phyloP scores from a whole-genome alignment of 2,888 invertebrate genomes.

The Himalopsyche tibetana region DNA sequence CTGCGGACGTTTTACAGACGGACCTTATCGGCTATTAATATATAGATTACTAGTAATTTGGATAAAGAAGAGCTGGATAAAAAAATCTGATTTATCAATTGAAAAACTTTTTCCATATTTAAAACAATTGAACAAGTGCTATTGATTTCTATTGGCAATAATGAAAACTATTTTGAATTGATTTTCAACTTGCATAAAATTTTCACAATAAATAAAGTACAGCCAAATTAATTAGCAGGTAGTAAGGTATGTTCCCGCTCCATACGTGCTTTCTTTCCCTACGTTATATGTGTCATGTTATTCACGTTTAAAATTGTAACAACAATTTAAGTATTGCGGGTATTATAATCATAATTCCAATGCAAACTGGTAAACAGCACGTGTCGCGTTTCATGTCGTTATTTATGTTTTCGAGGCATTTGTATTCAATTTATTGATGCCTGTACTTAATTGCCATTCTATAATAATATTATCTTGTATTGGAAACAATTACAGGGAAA shows the following conservation, averaged over 20 bases:
- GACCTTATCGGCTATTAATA: too few species aligned
- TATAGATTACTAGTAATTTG: too few species aligned
- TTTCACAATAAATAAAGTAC: neutral
- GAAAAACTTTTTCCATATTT: too few species aligned
- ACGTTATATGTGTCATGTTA: conserved; percentile 8
- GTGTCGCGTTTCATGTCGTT: conserved; percentile 26
- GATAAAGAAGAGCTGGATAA: too few species aligned
- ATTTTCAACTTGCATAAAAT: neutral
- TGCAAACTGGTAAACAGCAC: conserved; percentile 15
- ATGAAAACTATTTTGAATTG: too few species aligned
- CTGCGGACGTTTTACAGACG: too few species aligned
- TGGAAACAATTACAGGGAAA: neutral
- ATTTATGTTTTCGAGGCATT: conserved; percentile 31
- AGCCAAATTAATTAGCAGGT: neutral
- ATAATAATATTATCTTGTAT: neutral
- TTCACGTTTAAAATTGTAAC: conserved; percentile 15
- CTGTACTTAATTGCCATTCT: neutral
- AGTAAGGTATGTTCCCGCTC: neutral
- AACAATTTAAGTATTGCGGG: conserved; percentile 21
- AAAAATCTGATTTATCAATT: too few species aligned
- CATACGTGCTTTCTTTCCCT: neutral
- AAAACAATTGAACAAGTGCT: too few species aligned
- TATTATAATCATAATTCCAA: neutral
- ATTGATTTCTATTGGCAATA: too few species aligned
- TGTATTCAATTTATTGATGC: neutral